Conservation (phyloP, 1,140 invertebrate species). For the Ptiloglossa arizonensis region DNA sequence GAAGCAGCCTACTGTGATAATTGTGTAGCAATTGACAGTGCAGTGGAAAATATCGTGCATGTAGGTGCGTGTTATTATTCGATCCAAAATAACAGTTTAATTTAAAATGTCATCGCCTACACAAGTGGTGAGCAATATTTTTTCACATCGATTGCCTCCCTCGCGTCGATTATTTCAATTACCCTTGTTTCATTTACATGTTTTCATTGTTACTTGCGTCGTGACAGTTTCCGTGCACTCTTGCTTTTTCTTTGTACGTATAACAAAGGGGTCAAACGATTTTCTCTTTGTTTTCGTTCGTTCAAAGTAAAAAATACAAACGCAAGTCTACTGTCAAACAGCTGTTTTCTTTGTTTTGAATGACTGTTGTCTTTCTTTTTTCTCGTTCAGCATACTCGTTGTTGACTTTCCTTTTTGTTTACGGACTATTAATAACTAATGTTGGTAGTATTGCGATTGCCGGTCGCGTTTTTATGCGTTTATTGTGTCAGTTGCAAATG, state of each 20-base stretch:
- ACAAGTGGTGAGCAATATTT: conserved; percentile 65
- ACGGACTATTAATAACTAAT: conserved; percentile 27
- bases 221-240: neutral
- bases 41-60: conserved; percentile 27
- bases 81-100: conserved; percentile 2
- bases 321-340: neutral
- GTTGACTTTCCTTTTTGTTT: conserved; percentile 13
- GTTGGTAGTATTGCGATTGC: conserved; percentile 36
- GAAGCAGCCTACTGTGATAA: conserved; percentile 31
- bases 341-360: conserved; percentile 41
- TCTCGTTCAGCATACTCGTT: neutral
- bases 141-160: neutral
- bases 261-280: neutral
- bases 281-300: neutral
- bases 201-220: neutral
- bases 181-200: neutral
- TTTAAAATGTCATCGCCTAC: conserved; percentile 69
- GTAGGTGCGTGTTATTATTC: neutral
- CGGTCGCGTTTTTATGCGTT: neutral
- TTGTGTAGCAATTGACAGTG: conserved; percentile 41
- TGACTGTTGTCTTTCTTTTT: conserved; percentile 1
- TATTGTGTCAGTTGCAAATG: neutral
- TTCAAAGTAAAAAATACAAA: neutral
- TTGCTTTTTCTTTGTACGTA: neutral
- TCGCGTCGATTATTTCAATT: neutral